These are phyloP conservation scores for Toxostoma redivivum DNA, from an alignment of 2,113 vertebrate species.

Conservation along the genomic window DNA sequence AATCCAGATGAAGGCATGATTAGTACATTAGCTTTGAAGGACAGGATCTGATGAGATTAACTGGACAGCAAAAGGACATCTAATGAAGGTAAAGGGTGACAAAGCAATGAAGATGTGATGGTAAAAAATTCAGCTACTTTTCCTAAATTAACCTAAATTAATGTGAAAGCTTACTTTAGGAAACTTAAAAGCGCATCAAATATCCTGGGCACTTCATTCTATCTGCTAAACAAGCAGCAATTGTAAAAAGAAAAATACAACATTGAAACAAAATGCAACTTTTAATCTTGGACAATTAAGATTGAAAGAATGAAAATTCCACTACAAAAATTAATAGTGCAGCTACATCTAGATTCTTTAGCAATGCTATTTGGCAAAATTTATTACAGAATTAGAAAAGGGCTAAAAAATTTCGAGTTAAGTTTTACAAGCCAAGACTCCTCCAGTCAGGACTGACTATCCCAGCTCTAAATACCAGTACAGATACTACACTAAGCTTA, in stretches of 20 bases:
- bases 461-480: not conserved
- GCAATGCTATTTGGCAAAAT: not conserved
- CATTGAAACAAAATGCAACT: not conserved
- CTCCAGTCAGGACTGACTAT: not conserved
- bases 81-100: not conserved
- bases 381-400: not conserved
- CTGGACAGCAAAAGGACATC: not conserved
- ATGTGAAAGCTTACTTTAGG: not conserved
- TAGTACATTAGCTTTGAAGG: not conserved
- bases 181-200: not conserved
- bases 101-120: not conserved
- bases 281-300: not conserved
- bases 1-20: not conserved
- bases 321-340: not conserved
- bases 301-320: not conserved
- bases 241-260: not conserved
- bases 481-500: not conserved
- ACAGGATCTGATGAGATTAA: not conserved
- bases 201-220: not conserved
- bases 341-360: not conserved
- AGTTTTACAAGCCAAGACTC: not conserved
- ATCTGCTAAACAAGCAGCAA: not conserved
- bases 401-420: not conserved
- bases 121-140: not conserved
- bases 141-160: not conserved